phyloP scores from a whole-genome alignment of 2,888 invertebrate species.

The Chorisops tibialis region DNA sequence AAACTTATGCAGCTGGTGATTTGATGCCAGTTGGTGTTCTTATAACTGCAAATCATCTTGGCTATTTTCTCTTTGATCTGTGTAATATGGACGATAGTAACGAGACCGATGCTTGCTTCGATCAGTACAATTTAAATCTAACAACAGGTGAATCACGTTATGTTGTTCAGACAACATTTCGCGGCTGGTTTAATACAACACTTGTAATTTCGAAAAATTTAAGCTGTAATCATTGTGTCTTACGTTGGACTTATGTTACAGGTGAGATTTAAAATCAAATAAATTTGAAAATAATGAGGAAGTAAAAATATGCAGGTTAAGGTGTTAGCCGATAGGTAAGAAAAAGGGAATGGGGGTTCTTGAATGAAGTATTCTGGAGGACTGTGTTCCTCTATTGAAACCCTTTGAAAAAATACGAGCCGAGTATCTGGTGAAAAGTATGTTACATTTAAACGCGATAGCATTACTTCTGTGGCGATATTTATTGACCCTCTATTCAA shows the following conservation, averaged over 20 bases:
- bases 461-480: no score
- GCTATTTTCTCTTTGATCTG: slow-evolving; percentile 54
- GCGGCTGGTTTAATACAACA: slow-evolving; percentile 41
- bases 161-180: slow-evolving; percentile 33
- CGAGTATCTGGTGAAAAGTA: no score
- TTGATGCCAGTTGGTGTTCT: slow-evolving; percentile 44
- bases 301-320: no score
- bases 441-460: no score
- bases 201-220: slow-evolving; percentile 51
- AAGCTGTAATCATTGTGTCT: slow-evolving; percentile 55
- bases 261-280: slow-evolving; percentile 44
- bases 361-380: no score
- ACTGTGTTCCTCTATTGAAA: no score
- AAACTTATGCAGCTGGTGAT: slow-evolving; percentile 44
- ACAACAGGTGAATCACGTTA: slow-evolving; percentile 41
- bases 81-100: slow-evolving; percentile 52
- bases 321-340: no score
- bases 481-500: no score
- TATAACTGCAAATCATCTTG: slow-evolving; percentile 54
- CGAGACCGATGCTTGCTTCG: slow-evolving; percentile 57
- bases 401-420: no score
- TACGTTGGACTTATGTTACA: slow-evolving; percentile 57
- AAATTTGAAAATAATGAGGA: no score
- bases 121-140: slow-evolving; percentile 45
- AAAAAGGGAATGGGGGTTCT: no score